These are phyloP conservation scores for Ivindomyrus marchei DNA, from an alignment of 2,113 vertebrate species.

Conservation along the genomic window DNA sequence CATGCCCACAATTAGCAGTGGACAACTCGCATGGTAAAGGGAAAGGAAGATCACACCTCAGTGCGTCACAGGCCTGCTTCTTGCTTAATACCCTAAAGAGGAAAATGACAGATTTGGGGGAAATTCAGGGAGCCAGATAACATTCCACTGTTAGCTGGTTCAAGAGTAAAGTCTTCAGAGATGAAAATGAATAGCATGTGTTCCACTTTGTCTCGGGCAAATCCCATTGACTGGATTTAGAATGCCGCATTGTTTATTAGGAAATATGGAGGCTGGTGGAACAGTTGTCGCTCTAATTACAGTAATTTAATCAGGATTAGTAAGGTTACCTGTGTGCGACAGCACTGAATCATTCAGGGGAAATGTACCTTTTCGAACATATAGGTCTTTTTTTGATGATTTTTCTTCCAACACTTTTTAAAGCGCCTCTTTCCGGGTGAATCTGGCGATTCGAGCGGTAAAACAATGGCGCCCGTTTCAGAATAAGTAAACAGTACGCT, in stretches of 20 bases:
- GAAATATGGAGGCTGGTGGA: constrained; percentile 55
- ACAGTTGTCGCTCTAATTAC: constrained; percentile 63
- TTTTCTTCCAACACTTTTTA: constrained; percentile 15
- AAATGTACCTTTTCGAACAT: constrained; percentile 40
- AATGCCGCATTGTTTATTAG: constrained; percentile 64
- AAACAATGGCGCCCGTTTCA: constrained; percentile 47
- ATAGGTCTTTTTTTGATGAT: constrained; percentile 9
- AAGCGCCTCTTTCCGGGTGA: constrained; percentile 27
- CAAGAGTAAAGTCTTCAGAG: constrained; percentile 64
- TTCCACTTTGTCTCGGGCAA: constrained; percentile 58
- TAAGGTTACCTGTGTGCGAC: constrained; percentile 63
- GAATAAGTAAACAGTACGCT: constrained; percentile 54
- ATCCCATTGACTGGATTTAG: constrained; percentile 65
- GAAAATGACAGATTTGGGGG: constrained; percentile 44
- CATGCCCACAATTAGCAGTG: constrained; percentile 67
- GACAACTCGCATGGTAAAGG: constrained; percentile 50
- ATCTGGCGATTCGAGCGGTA: constrained; percentile 37
- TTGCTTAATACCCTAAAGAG: constrained; percentile 52
- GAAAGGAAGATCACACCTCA: constrained; percentile 42
- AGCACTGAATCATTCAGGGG: constrained; percentile 45
- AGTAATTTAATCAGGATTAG: constrained; percentile 71
- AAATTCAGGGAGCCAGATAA: constrained; percentile 43
- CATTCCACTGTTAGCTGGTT: constrained; percentile 64
- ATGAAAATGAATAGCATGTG: constrained; percentile 58
- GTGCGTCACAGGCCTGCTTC: no score